Evolutionary conservation across 2,888 invertebrate genomes (phyloP), one percentile per base, ranked within the genome.

Genomic region (Drosophila colorata): DNA sequence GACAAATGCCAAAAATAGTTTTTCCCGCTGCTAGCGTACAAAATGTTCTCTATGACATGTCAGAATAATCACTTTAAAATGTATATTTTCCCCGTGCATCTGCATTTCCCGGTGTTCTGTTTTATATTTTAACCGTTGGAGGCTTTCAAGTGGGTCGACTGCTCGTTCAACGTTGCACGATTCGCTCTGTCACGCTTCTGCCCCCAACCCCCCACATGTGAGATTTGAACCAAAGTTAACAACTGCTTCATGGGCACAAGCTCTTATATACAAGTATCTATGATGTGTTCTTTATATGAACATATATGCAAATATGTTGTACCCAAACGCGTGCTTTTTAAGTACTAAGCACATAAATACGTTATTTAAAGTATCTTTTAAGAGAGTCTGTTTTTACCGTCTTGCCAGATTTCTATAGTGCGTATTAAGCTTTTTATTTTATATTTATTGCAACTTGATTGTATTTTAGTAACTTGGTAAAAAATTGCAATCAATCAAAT

Each of bases 401-500:
- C 14, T 33, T 57, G 52, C 31, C 52, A 33, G 52, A 53, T 53
- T 53, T 43, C 25, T 8, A 4, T 33, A 13, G 33, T 13, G 33
- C 33, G 13, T 33, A 33, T 33, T 33, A 33, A 33, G 13, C 33
- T 33, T 13, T 33, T 33, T 33, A n/a, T 31, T 33, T 52, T 43
- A n/a, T 37, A 4, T 55, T 41, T 31, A 41, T 40, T 52, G 53
- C 55, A 28, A 51, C 64, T 75, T 65, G 31, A 59, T 74, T 71
- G 23, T 31, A 28, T 14, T 48, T 20, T 6, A 9, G 33, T 16
- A 41, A 31, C n/a, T 8, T 4, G 14, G 14, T 37, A 43, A 31
- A 44, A 64, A 52, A 66, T 53, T 31, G 72, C 63, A 61, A 80
- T 80, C 78, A 75, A 80, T 82, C 72, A 80, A 75, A 74, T 47